These are phyloP conservation scores for Pyrocoelia pectoralis DNA, from an alignment of 2,888 invertebrate species.

Conservation along the genomic window DNA sequence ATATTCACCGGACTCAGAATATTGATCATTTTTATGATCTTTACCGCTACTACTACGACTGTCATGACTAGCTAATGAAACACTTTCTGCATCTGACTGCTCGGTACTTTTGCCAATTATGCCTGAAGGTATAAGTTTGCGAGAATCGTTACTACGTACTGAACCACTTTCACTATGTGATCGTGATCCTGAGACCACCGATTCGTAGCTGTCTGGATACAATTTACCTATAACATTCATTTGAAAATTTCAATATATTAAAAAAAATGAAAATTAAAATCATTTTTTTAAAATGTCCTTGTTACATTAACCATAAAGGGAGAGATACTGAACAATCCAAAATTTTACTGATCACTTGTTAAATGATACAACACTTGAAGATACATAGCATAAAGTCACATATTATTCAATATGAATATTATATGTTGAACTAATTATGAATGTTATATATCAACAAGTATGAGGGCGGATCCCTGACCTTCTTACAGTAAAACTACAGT, in stretches of 20 bases:
- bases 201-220: slow-evolving; percentile 70
- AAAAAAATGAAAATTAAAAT: neutral
- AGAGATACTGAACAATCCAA: no score
- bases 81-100: slow-evolving; percentile 83
- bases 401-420: no score
- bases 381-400: no score
- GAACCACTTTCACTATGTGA: slow-evolving; percentile 81
- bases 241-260: no score
- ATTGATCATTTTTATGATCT: slow-evolving; percentile 45
- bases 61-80: slow-evolving; percentile 82
- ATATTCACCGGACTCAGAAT: slow-evolving; percentile 50
- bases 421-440: no score
- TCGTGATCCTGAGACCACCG: slow-evolving; percentile 59
- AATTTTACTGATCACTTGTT: no score
- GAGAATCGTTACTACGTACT: slow-evolving; percentile 65
- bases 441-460: no score
- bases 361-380: no score
- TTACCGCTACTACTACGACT: slow-evolving; percentile 72
- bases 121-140: slow-evolving; percentile 56
- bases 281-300: no score
- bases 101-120: slow-evolving; percentile 64
- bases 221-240: slow-evolving; percentile 53
- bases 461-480: no score
- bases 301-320: no score
- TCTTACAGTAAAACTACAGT: no score